phyloP scores from a whole-genome alignment of 2,797 vertebrate genomes.

The Lerista edwardsae region DNA sequence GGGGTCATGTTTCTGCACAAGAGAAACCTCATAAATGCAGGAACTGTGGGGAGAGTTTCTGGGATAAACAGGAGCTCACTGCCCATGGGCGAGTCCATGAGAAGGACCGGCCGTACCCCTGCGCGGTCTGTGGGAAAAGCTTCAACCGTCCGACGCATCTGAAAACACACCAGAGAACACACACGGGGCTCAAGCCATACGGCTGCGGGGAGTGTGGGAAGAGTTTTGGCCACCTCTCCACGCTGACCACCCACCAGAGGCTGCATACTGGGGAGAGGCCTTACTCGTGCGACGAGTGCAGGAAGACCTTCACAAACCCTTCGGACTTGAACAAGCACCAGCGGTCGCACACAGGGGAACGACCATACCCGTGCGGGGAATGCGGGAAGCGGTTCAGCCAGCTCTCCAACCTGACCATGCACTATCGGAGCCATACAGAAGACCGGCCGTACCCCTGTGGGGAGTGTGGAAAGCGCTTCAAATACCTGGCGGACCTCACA shows the following conservation, averaged over 20 bases:
- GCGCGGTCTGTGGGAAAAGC: slow-evolving; percentile 66
- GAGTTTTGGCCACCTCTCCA: slow-evolving; percentile 53
- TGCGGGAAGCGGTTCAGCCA: slow-evolving; percentile 75
- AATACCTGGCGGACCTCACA: slow-evolving; percentile 45
- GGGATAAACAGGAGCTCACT: slow-evolving; percentile 55
- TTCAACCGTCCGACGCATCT: slow-evolving; percentile 47
- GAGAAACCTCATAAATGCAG: slow-evolving; percentile 31
- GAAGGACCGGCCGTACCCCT: slow-evolving; percentile 63
- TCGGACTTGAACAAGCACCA: slow-evolving; percentile 51
- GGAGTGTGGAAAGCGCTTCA: slow-evolving; percentile 41
- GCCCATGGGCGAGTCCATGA: slow-evolving; percentile 57
- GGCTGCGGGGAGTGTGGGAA: slow-evolving; percentile 35
- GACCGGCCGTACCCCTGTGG: slow-evolving; percentile 46
- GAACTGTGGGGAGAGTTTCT: slow-evolving; percentile 66
- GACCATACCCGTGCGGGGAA: too few species aligned
- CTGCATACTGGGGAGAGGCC: slow-evolving; percentile 40
- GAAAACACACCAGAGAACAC: slow-evolving; percentile 40
- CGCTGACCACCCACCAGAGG: slow-evolving; percentile 51
- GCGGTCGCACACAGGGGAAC: slow-evolving; percentile 29
- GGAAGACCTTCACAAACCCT: slow-evolving; percentile 42
- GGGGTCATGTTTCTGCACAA: rapidly evolving
- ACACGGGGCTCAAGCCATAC: slow-evolving; percentile 42
- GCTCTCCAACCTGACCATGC: slow-evolving; percentile 77
- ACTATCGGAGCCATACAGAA: slow-evolving; percentile 62
- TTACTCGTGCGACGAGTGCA: slow-evolving; percentile 14